Evolutionary conservation across 2,888 invertebrate genomes (phyloP).

Genomic region (Caenorhabditis uteleia): DNA sequence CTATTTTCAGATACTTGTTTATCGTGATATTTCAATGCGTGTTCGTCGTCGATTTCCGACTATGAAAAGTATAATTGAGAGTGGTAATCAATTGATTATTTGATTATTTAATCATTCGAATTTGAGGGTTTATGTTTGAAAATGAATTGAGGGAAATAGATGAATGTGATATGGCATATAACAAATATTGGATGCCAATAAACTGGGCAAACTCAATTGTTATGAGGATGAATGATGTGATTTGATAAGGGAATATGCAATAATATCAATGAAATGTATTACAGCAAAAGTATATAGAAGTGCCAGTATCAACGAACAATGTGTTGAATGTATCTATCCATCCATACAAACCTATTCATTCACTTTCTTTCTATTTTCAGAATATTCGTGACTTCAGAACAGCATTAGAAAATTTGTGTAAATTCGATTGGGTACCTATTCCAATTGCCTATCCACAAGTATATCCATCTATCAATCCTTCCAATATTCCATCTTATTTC

Average conservation of each 20-base stretch:
- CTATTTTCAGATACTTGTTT: conserved; percentile 48
- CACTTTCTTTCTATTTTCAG: conserved; percentile 12
- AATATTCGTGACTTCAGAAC: conserved; percentile 45
- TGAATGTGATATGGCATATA: conserved; percentile 42
- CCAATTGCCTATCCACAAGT: conserved; percentile 55
- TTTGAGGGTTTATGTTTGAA: conserved; percentile 27
- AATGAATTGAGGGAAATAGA: conserved; percentile 51
- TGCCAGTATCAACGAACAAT: conserved; percentile 33
- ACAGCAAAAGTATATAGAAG: conserved; percentile 36
- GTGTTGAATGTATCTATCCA: conserved; percentile 23
- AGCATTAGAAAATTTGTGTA: conserved; percentile 43
- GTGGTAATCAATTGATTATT: conserved; percentile 14
- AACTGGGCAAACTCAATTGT: conserved; percentile 54
- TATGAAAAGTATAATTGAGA: conserved; percentile 46
- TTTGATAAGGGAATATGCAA: no score
- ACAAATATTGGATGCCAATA: conserved; percentile 66
- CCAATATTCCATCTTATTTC: neutral
- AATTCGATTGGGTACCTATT: conserved; percentile 56
- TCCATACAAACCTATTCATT: neutral
- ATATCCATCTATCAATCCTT: neutral
- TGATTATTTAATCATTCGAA: neutral
- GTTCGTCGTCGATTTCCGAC: conserved; percentile 57
- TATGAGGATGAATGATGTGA: no score
- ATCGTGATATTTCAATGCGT: conserved; percentile 59
- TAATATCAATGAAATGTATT: no score